These are phyloP conservation scores for Eilema caniola DNA, from an alignment of 2,888 invertebrate genomes.

Conservation along the genomic window DNA sequence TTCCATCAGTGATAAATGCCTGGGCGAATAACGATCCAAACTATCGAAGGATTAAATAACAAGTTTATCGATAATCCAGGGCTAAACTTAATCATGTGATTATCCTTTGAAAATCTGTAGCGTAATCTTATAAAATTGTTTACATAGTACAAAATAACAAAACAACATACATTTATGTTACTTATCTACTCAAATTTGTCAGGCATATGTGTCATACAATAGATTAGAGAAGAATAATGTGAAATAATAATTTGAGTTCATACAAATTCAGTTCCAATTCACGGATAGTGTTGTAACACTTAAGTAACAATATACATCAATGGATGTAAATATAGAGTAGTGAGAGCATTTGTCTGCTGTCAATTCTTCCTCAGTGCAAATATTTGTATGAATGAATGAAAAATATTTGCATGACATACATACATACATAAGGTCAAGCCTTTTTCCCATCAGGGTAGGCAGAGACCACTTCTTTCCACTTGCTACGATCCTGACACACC, in stretches of 20 bases:
- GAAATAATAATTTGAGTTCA: background rate
- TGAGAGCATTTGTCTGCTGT: no score
- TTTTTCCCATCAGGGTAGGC: no score
- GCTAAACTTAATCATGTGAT: conserved; percentile 44
- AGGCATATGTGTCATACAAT: background rate
- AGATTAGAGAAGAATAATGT: background rate
- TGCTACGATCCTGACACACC: no score
- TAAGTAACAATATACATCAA: no score
- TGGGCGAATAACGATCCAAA: conserved; percentile 34
- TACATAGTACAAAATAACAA: conserved; percentile 3
- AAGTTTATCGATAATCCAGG: conserved; percentile 44
- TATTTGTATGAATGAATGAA: no score
- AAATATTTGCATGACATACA: no score
- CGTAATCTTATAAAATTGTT: conserved; percentile 3
- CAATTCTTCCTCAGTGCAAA: no score
- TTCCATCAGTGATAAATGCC: conserved; percentile 37
- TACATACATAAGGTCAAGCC: no score
- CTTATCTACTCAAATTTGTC: background rate
- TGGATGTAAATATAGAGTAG: no score
- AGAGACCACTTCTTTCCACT: no score
- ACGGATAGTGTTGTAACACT: no score
- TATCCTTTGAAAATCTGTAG: conserved; percentile 37
- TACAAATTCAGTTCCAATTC: no score
- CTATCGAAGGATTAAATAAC: conserved; percentile 31
- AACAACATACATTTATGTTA: background rate